phyloP scores from a whole-genome alignment of 2,888 invertebrate genomes.

The Eustalomyia histrio region DNA sequence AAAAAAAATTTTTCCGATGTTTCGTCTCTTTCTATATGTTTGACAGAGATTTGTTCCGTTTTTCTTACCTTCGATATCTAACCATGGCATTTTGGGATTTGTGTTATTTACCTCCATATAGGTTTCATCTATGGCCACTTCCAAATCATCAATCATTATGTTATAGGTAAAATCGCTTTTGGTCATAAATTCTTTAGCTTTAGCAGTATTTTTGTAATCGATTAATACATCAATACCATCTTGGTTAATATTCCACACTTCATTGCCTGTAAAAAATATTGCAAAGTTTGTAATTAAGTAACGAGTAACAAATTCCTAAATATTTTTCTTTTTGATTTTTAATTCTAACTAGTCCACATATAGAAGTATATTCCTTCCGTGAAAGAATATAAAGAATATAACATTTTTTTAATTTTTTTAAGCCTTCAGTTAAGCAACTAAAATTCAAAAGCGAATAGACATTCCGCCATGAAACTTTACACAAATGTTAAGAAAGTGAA shows the following conservation, averaged over 20 bases:
- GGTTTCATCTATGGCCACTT: slow-evolving; percentile 84
- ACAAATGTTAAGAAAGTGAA: too few relatives aligned
- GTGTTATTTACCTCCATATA: slow-evolving; percentile 84
- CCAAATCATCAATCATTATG: slow-evolving; percentile 88
- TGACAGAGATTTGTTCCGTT: background rate
- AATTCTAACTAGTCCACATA: too few relatives aligned
- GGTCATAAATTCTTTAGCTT: slow-evolving; percentile 83
- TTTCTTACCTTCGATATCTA: slow-evolving; percentile 70
- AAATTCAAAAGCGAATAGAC: too few relatives aligned
- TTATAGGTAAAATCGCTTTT: slow-evolving; percentile 84
- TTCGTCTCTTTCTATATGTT: too few relatives aligned
- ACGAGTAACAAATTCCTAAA: too few relatives aligned
- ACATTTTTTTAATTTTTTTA: too few relatives aligned
- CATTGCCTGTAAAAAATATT: slow-evolving; percentile 71
- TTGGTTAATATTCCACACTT: slow-evolving; percentile 78
- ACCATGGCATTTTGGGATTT: slow-evolving; percentile 78
- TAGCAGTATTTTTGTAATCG: slow-evolving; percentile 80
- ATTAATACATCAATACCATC: slow-evolving; percentile 85
- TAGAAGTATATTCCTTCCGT: too few relatives aligned
- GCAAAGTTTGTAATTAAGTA: background rate
- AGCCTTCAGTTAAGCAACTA: too few relatives aligned
- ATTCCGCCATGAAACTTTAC: too few relatives aligned
- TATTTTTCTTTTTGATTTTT: too few relatives aligned
- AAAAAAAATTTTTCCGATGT: too few relatives aligned
- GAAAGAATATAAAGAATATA: too few relatives aligned